Evolutionary conservation across 2,797 vertebrate genomes (phyloP), one percentile per base, ranked within the genome.

Genomic region (Sebastes aleutianus): DNA sequence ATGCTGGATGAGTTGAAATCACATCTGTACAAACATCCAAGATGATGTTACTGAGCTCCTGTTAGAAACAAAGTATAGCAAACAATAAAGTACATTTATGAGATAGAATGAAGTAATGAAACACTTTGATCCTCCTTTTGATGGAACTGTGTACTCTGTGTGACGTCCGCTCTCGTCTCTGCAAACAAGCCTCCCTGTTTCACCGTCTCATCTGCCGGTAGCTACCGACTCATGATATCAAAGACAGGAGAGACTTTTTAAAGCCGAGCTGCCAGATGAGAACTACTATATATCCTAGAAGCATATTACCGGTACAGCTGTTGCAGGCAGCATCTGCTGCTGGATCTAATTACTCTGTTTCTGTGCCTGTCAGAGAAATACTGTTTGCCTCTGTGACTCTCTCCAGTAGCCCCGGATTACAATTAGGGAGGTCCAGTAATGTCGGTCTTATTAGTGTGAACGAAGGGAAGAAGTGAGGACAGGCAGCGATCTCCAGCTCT

Each of bases 331-430:
- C 84, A 85, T 92, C 92, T 91, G 85, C 87, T 89, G 80, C 31
- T 8, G 31, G 86, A 92, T 95, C 89, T 92, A 93, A 95, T 94
- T 93, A 93, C 88, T 72, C 63, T 78, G 89, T 88, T 92, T 94
- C 81, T 93, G 87, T 74, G 85, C 88, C 91, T 93, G 92, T 91
- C 91, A 94, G 88, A 89, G 83, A 92, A 93, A 93, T 93, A 62
- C 76, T 72, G 80, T 69, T 80, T 78, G 77, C 79, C 77, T 82
- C 74, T 32, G 74, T 93, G 93, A 92, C 89, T 90, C 36, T 92
- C 66, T 92, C 90, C 93, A 94, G 90, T 89, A 85, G 78, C 85
- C 83, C 84, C 64, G 74, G 70, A 82, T 89, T 90, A 80, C 82
- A 88, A 91, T 88, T 86, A 89, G 66, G 84, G 62, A 85, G 79